Percentiles rank a stretch among this genome's conserved stretches.
These are phyloP conservation scores for Malurus leucopterus DNA, from an alignment of 2,797 vertebrate genomes.

Conservation along the genomic window DNA sequence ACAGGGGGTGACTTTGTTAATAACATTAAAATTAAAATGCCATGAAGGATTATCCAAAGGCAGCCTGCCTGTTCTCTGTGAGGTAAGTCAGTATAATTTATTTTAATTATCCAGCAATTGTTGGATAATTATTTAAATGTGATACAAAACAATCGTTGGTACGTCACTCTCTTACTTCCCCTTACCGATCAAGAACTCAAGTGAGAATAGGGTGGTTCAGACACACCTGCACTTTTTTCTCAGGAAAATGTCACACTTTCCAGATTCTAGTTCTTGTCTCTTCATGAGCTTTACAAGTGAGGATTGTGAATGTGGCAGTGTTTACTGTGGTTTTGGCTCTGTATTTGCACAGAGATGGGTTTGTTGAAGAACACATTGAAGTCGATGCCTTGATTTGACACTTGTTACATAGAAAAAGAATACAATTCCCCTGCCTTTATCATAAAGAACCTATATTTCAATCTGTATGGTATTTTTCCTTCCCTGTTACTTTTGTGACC, in stretches of 20 bases:
- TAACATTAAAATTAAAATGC: not conserved
- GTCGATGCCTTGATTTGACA: not conserved
- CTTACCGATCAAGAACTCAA: not conserved
- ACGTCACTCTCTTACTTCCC: not conserved
- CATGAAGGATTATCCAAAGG: not conserved
- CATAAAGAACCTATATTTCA: not conserved
- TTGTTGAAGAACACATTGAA: not conserved
- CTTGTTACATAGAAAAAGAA: not conserved
- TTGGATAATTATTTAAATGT: not conserved
- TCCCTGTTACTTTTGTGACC: not conserved
- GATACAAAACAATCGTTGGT: not conserved
- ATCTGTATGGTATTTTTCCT: not conserved
- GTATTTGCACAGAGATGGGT: fast-evolving
- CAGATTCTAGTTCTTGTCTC: not conserved
- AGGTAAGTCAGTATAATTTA: not conserved
- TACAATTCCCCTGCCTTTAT: not conserved
- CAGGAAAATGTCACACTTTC: not conserved
- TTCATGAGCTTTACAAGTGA: not conserved
- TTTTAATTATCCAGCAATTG: not conserved
- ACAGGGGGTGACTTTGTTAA: not conserved
- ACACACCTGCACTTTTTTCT: not conserved
- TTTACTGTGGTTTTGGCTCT: not conserved
- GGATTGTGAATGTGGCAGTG: not conserved
- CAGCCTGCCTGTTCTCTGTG: not conserved
- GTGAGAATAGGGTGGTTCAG: not conserved